Evolutionary conservation across 2,797 vertebrate genomes (phyloP).

Genomic region (Micrastur ruficollis): DNA sequence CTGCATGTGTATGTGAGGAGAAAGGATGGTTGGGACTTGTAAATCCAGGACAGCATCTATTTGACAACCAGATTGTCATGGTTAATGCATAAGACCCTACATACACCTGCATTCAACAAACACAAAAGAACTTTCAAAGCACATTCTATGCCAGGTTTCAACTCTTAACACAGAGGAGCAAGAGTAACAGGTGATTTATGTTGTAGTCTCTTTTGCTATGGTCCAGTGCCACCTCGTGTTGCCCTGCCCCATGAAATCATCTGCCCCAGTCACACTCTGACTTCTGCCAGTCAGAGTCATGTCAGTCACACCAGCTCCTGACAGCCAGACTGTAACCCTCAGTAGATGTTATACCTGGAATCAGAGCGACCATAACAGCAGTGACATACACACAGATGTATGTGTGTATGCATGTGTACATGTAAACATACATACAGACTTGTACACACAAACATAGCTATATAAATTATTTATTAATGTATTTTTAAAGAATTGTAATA

Average conservation of each 20-base stretch:
- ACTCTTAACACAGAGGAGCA: neutral
- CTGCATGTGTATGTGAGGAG: neutral
- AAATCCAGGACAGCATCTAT: neutral
- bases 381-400: fast-evolving
- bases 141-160: neutral
- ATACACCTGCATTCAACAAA: neutral
- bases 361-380: neutral
- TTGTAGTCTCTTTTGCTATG: neutral
- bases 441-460: neutral
- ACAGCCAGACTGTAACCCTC: neutral
- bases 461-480: neutral
- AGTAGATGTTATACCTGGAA: neutral
- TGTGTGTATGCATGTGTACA: too few relatives aligned
- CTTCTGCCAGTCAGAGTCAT: neutral
- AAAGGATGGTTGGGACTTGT: neutral
- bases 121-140: neutral
- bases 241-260: neutral
- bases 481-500: neutral
- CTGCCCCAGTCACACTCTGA: neutral
- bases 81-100: neutral
- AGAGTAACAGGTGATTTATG: neutral
- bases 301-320: neutral
- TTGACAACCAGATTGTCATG: neutral
- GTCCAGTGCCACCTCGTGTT: fast-evolving
- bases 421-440: neutral